Percentiles rank a stretch among this genome's conserved stretches.
phyloP scores from a whole-genome alignment of 2,888 invertebrate genomes.

The Amiota communis region DNA sequence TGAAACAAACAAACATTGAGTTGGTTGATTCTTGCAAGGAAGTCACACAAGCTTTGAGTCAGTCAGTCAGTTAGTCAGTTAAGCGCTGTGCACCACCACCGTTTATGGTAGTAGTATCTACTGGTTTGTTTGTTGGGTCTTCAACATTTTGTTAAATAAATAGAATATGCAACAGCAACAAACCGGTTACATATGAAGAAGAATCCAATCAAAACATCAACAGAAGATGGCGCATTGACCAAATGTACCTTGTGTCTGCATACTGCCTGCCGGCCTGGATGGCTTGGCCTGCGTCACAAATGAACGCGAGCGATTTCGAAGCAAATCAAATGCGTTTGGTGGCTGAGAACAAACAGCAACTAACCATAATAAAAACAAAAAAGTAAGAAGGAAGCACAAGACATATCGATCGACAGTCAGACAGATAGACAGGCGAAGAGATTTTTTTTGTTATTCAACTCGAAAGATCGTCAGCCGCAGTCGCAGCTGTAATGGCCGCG shows the following conservation, averaged over 20 bases:
- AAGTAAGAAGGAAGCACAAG: neutral
- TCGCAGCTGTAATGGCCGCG: neutral
- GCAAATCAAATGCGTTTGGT: slow-evolving; percentile 25
- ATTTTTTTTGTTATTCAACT: neutral
- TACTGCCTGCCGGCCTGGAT: neutral
- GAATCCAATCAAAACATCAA: slow-evolving; percentile 17
- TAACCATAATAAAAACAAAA: no score
- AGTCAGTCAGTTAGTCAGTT: neutral
- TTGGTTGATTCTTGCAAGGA: neutral
- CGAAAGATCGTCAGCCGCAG: slow-evolving; percentile 3
- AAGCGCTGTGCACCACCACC: neutral
- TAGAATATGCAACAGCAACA: slow-evolving; percentile 22
- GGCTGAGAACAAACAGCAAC: neutral
- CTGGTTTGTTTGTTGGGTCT: neutral
- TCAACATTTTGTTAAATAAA: slow-evolving; percentile 20
- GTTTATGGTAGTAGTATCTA: slow-evolving; percentile 14
- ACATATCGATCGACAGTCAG: neutral
- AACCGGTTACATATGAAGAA: slow-evolving; percentile 13
- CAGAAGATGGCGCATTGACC: slow-evolving; percentile 3
- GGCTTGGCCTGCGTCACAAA: neutral
- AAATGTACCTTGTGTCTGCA: neutral
- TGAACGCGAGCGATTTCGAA: slow-evolving; percentile 8
- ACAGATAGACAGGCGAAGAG: neutral
- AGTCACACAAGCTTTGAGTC: neutral
- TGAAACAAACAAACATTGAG: neutral